phyloP scores from a whole-genome alignment of 2,888 invertebrate genomes.

The Heteromyza rotundicornis region DNA sequence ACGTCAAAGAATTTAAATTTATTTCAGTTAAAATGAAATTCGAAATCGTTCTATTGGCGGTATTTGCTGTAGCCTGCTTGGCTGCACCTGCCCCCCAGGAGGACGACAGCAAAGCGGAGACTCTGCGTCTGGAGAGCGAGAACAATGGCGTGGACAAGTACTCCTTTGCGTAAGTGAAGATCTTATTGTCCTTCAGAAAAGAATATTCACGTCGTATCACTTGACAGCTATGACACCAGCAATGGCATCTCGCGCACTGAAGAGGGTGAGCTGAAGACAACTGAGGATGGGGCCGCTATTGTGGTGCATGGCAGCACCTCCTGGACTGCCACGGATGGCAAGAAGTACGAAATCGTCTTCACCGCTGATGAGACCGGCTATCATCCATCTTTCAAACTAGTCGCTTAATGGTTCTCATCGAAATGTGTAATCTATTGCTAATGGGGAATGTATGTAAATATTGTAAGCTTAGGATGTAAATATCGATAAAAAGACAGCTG shows the following conservation, averaged over 20 bases:
- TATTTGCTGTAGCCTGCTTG: slow-evolving; percentile 31
- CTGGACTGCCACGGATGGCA: slow-evolving; percentile 67
- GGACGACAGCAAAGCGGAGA: slow-evolving; percentile 46
- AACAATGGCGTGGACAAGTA: slow-evolving; percentile 69
- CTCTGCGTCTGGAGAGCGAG: slow-evolving; percentile 58
- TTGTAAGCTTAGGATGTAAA: too few relatives aligned
- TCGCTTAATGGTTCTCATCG: too few relatives aligned
- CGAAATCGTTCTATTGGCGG: slow-evolving; percentile 36
- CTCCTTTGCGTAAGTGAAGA: slow-evolving; percentile 67
- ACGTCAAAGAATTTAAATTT: too few relatives aligned
- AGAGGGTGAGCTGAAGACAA: slow-evolving; percentile 58
- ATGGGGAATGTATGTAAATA: too few relatives aligned
- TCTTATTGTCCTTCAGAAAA: too few relatives aligned
- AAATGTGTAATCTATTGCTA: too few relatives aligned
- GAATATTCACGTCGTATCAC: not conserved
- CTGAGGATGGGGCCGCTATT: slow-evolving; percentile 64
- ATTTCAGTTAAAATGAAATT: slow-evolving; percentile 44
- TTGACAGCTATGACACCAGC: slow-evolving; percentile 62
- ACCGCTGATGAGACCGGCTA: slow-evolving; percentile 67
- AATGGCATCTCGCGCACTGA: slow-evolving; percentile 63
- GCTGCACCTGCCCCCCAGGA: slow-evolving; percentile 39
- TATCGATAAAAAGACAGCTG: too few relatives aligned
- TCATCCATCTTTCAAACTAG: slow-evolving; percentile 60
- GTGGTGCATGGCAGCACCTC: slow-evolving; percentile 68
- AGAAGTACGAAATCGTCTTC: slow-evolving; percentile 62